phyloP scores from a whole-genome alignment of 2,888 invertebrate genomes.

The Tiliacea citrago region DNA sequence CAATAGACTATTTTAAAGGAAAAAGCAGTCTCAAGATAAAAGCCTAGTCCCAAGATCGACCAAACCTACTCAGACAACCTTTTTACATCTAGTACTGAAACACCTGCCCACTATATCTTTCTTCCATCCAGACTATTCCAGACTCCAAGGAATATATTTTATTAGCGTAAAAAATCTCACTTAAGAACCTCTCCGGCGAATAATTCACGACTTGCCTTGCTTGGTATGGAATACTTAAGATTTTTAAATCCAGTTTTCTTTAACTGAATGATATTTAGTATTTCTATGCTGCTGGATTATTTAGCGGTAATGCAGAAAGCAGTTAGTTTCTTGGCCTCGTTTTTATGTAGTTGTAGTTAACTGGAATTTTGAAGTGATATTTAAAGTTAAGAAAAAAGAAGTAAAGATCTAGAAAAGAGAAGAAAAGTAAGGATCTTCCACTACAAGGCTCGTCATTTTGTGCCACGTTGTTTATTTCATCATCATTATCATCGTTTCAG shows the following conservation, averaged over 20 bases:
- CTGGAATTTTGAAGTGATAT: neutral
- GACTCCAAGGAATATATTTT: slow-evolving; percentile 48
- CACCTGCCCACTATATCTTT: slow-evolving; percentile 48
- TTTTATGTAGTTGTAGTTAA: neutral
- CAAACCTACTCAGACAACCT: slow-evolving; percentile 14
- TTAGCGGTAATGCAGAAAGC: neutral
- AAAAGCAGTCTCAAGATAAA: slow-evolving; percentile 22
- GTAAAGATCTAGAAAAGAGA: too few species aligned
- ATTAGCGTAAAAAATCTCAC: slow-evolving; percentile 46
- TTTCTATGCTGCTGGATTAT: slow-evolving; percentile 16
- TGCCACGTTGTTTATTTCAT: too few species aligned
- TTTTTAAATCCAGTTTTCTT: slow-evolving; percentile 55
- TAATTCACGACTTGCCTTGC: slow-evolving; percentile 45
- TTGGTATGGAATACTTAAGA: slow-evolving; percentile 37
- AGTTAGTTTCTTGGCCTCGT: slow-evolving; percentile 18
- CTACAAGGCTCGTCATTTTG: too few species aligned
- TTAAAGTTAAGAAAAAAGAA: neutral
- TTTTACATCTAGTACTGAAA: slow-evolving; percentile 15
- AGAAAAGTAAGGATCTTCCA: too few species aligned
- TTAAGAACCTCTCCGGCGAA: slow-evolving; percentile 23
- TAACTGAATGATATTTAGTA: slow-evolving; percentile 50
- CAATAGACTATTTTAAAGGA: neutral
- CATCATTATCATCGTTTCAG: too few species aligned
- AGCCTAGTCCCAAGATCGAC: slow-evolving; percentile 21
- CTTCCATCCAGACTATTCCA: slow-evolving; percentile 27